Percentiles rank a stretch among this genome's conserved stretches.
These are phyloP conservation scores for Neoniphon sammara DNA, from an alignment of 2,797 vertebrate species.

Conservation along the genomic window DNA sequence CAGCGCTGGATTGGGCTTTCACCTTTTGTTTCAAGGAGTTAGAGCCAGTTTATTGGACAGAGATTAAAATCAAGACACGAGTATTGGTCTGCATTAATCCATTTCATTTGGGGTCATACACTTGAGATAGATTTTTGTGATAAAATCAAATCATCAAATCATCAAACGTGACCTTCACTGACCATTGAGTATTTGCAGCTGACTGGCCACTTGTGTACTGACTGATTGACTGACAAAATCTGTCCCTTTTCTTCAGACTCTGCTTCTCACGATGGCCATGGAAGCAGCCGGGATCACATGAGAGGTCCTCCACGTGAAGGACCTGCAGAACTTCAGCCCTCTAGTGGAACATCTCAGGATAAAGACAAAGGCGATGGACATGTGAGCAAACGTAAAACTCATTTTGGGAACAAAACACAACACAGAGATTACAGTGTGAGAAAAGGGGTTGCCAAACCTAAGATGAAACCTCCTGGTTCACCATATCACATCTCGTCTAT, in stretches of 20 bases:
- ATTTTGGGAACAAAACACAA: slow-evolving; percentile 62
- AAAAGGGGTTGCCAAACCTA: slow-evolving; percentile 58
- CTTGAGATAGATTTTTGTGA: too few species aligned
- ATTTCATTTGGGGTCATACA: neutral
- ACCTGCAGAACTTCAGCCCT: slow-evolving; percentile 47
- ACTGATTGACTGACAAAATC: neutral
- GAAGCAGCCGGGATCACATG: slow-evolving; percentile 36
- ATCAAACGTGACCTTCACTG: too few species aligned
- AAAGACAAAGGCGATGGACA: slow-evolving; percentile 42
- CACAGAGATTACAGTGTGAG: slow-evolving; percentile 54
- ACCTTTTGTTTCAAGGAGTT: neutral
- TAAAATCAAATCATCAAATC: too few species aligned
- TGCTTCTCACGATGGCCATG: slow-evolving; percentile 13
- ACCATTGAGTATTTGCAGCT: too few species aligned
- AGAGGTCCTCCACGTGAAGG: slow-evolving; percentile 20
- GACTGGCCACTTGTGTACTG: neutral
- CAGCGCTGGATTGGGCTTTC: neutral
- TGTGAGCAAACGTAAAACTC: slow-evolving; percentile 38
- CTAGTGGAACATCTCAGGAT: slow-evolving; percentile 53
- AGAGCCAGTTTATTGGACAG: neutral
- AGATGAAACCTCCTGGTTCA: slow-evolving; percentile 64
- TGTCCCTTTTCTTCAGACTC: slow-evolving; percentile 49
- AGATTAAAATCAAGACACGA: neutral
- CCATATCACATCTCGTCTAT: slow-evolving; percentile 79
- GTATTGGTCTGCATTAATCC: neutral